Evolutionary conservation across 2,113 vertebrate species (phyloP).

Genomic region (Cnemophilus loriae): DNA sequence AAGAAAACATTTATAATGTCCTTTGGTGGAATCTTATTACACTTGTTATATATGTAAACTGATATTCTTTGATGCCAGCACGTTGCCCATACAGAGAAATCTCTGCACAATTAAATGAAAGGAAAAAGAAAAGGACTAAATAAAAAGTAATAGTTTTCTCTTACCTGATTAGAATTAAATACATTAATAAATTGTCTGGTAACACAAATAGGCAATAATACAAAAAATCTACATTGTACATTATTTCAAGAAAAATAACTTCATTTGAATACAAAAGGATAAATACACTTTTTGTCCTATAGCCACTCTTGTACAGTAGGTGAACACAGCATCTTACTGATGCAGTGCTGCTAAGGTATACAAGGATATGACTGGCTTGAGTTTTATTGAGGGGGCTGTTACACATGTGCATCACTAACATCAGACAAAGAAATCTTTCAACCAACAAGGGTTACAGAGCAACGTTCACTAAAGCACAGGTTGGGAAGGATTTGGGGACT

Average conservation of each 20-base stretch:
- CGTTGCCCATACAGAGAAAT: conserved; percentile 92
- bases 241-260: conserved; percentile 94
- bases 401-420: conserved; percentile 94
- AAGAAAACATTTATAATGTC: conserved; percentile 99
- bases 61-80: conserved; percentile 98
- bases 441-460: conserved; percentile 90
- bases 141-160: conserved; percentile 71
- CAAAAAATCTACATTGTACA: conserved; percentile 93
- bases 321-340: conserved; percentile 71
- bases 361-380: conserved; percentile 75
- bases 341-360: conserved; percentile 74
- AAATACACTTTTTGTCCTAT: conserved; percentile 87
- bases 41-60: conserved; percentile 96
- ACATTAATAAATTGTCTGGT: conserved; percentile 85
- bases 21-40: conserved; percentile 99
- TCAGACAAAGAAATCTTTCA: conserved; percentile 89
- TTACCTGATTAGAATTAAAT: conserved; percentile 75
- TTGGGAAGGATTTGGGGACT: conserved; percentile 69
- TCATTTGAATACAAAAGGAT: conserved; percentile 97
- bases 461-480: conserved; percentile 94
- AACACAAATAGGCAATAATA: conserved; percentile 95
- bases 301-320: conserved; percentile 78
- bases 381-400: conserved; percentile 72
- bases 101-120: conserved; percentile 86
- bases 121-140: conserved; percentile 67